A percentile compares a stretch with the other conserved stretches of the same genome.
phyloP scores from a whole-genome alignment of 2,888 invertebrate genomes.

The Tipula helvola region DNA sequence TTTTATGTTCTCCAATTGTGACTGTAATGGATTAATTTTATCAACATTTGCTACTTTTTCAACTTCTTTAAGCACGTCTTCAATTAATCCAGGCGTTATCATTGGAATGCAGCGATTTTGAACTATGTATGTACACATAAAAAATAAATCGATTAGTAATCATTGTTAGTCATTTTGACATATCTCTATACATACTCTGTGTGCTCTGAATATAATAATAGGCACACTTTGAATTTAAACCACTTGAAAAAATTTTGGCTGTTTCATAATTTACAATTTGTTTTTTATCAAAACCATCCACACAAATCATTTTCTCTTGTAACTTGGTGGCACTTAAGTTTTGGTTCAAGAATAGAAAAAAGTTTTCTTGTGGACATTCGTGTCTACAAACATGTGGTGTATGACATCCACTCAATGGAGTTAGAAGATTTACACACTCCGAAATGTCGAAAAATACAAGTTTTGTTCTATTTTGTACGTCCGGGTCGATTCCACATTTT shows the following conservation, averaged over 20 bases:
- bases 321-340: background rate
- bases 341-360: conserved; percentile 27
- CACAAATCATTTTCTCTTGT: background rate
- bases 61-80: background rate
- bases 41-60: background rate
- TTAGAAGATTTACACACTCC: conserved; percentile 53
- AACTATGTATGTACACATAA: too few relatives aligned
- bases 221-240: background rate
- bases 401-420: conserved; percentile 63
- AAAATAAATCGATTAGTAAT: background rate
- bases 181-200: background rate
- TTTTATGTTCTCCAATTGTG: background rate
- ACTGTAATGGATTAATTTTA: background rate
- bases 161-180: background rate
- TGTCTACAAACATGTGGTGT: conserved; percentile 65
- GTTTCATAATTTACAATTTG: background rate
- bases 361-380: conserved; percentile 52
- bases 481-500: conserved; percentile 64
- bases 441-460: conserved; percentile 76
- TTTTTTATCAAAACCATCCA: background rate
- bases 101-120: background rate
- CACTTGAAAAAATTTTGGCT: background rate
- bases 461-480: conserved; percentile 50
- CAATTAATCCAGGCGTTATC: background rate
- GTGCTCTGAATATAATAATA: background rate